A percentile compares a stretch with the other conserved stretches of the same genome.
Evolutionary conservation across 1,140 invertebrate species (phyloP).

Genomic region (Papilio xuthus): DNA sequence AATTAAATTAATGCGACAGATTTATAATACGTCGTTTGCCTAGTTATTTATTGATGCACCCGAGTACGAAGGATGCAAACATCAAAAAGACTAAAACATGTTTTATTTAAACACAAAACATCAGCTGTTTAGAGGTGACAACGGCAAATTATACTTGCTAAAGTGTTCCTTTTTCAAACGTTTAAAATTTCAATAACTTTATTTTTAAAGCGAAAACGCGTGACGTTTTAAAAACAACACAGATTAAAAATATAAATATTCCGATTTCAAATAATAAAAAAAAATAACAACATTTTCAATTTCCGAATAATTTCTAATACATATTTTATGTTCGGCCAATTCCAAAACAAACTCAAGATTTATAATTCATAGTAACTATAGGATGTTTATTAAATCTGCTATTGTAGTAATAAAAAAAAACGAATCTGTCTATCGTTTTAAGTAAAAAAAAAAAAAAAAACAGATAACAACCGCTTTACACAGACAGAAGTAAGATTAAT

Average conservation of each 20-base stretch:
- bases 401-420: background rate
- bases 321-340: too few relatives aligned
- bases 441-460: background rate
- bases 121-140: slow-evolving; percentile 35
- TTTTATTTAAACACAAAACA: slow-evolving; percentile 32
- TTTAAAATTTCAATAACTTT: slow-evolving; percentile 16
- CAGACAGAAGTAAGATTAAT: slow-evolving; percentile 11
- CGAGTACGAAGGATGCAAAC: slow-evolving; percentile 21
- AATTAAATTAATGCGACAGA: slow-evolving; percentile 35
- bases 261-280: background rate
- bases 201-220: background rate
- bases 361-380: too few relatives aligned
- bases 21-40: slow-evolving; percentile 33
- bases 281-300: too few relatives aligned
- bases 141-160: slow-evolving; percentile 35
- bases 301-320: too few relatives aligned
- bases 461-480: background rate
- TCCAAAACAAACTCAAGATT: too few relatives aligned
- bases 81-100: slow-evolving; percentile 28
- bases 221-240: background rate
- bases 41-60: slow-evolving; percentile 30
- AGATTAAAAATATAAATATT: background rate
- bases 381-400: background rate
- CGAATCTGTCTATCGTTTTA: background rate
- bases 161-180: slow-evolving; percentile 3